phyloP scores from a whole-genome alignment of 2,888 invertebrate genomes.

The Bimastos eiseni region DNA sequence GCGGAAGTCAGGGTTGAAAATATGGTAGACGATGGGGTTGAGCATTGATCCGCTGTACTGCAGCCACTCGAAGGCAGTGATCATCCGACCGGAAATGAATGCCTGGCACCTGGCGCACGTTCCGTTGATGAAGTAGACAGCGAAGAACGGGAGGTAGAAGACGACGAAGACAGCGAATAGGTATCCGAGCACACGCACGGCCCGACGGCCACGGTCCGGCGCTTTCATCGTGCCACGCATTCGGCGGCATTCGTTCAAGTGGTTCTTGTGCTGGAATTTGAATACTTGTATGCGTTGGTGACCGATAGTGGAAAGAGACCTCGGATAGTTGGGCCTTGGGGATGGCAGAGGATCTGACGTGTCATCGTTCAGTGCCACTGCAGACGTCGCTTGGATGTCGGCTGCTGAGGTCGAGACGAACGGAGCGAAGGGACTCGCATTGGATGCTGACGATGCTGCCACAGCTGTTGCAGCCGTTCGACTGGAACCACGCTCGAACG shows the following conservation, averaged over 20 bases:
- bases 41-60: conserved; percentile 49
- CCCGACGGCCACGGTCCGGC: conserved; percentile 29
- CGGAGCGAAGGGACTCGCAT: background rate
- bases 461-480: background rate
- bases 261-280: conserved; percentile 13
- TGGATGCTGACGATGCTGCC: background rate
- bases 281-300: background rate
- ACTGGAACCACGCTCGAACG: background rate
- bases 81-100: conserved; percentile 41
- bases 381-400: background rate
- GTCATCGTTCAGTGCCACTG: background rate
- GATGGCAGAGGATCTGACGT: background rate
- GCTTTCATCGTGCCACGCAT: background rate
- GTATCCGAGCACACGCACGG: conserved; percentile 46
- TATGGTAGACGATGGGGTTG: conserved; percentile 49
- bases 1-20: conserved; percentile 48
- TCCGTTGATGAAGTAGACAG: conserved; percentile 45
- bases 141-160: conserved; percentile 50
- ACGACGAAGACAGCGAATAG: conserved; percentile 48
- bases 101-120: conserved; percentile 41
- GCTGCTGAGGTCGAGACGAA: background rate
- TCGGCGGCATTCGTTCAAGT: background rate
- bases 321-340: background rate
- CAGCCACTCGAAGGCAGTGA: conserved; percentile 46
- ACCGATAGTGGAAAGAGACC: background rate